Evolutionary conservation across 1,140 invertebrate species (phyloP).

Genomic region (Drosophila funebris): DNA sequence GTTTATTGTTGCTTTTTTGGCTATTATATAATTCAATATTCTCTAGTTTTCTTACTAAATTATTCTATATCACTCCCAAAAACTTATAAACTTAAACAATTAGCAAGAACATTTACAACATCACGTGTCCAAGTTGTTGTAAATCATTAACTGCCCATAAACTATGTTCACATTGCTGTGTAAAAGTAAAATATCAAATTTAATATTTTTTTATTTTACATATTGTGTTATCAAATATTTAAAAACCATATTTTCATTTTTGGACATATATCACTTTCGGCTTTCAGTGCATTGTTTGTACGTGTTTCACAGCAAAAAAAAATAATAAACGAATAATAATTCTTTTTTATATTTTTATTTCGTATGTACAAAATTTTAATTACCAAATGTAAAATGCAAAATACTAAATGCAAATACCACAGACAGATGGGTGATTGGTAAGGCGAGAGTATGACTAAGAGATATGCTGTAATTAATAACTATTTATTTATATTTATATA

Average conservation of each 20-base stretch:
- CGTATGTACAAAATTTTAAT: conserved; percentile 48
- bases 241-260: not conserved
- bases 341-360: conserved; percentile 4
- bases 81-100: no score
- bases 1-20: no score
- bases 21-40: no score
- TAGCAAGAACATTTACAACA: no score
- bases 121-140: not conserved
- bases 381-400: conserved; percentile 50
- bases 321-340: not conserved
- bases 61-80: no score
- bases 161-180: not conserved
- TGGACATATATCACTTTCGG: not conserved
- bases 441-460: not conserved
- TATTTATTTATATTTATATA: no score
- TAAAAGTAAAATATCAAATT: not conserved
- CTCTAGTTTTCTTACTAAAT: no score
- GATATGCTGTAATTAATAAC: not conserved
- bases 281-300: not conserved
- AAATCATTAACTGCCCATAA: not conserved
- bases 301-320: not conserved
- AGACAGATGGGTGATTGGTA: not conserved
- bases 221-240: conserved; percentile 10
- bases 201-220: conserved; percentile 24
- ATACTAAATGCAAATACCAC: conserved; percentile 40